Percentiles rank a stretch among this genome's conserved stretches.
phyloP scores from a whole-genome alignment of 2,888 invertebrate genomes.

The Sacculina carcini region DNA sequence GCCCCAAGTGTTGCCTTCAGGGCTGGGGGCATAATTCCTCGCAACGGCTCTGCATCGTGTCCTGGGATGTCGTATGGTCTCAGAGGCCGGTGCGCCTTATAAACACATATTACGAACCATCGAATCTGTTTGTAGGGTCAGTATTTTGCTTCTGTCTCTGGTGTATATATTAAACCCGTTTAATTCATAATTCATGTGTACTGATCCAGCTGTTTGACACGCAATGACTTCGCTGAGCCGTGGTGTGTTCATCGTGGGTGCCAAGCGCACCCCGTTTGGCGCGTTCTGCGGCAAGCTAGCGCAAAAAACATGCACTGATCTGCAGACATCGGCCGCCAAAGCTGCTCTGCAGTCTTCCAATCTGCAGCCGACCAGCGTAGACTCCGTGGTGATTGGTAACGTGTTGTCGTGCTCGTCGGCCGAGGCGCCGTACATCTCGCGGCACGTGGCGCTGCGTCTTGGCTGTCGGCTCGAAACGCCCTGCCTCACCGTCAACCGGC shows the following conservation, averaged over 20 bases:
- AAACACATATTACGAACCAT: no score
- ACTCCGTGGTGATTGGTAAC: conserved; percentile 70
- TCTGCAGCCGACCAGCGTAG: conserved; percentile 57
- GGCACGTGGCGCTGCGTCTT: conserved; percentile 58
- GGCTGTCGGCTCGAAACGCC: conserved; percentile 65
- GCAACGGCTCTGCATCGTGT: no score
- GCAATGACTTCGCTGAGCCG: no score
- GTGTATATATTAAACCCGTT: no score
- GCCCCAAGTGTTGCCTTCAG: no score
- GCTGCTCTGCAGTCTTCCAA: conserved; percentile 52
- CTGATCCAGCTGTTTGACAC: no score
- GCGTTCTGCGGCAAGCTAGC: conserved; percentile 46
- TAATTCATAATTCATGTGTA: no score
- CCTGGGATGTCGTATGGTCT: no score
- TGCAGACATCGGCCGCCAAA: conserved; percentile 52
- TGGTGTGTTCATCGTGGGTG: conserved; percentile 79
- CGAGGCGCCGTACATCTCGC: conserved; percentile 60
- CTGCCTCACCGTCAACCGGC: conserved; percentile 61
- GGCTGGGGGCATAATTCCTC: no score
- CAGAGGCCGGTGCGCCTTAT: no score
- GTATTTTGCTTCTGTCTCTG: no score
- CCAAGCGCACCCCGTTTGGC: conserved; percentile 90
- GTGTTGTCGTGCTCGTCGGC: conserved; percentile 48
- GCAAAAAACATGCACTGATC: conserved; percentile 18
- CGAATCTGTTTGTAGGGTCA: no score